phyloP scores from a whole-genome alignment of 2,888 invertebrate genomes.

The Eristalis arbustorum region DNA sequence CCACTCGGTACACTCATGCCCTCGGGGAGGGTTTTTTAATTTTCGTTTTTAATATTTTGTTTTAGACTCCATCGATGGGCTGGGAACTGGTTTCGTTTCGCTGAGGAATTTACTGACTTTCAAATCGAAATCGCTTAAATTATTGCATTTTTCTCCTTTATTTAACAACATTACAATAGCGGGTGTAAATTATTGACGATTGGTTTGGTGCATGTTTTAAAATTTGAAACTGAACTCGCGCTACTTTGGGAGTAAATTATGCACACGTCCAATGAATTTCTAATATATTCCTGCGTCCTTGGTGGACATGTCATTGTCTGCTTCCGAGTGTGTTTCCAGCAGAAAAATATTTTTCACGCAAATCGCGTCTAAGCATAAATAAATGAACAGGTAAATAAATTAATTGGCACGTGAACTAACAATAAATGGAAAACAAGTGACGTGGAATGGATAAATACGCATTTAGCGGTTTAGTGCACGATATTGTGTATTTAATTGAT shows the following conservation, averaged over 20 bases:
- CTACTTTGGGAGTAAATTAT: not conserved
- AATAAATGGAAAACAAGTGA: not conserved
- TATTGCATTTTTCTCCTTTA: too few species aligned
- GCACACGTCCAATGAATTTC: not conserved
- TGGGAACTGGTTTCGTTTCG: too few species aligned
- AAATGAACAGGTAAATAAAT: not conserved
- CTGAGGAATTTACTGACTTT: too few species aligned
- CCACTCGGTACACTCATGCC: too few species aligned
- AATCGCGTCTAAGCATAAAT: not conserved
- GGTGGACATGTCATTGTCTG: too few species aligned
- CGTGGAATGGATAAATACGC: not conserved
- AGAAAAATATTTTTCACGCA: not conserved
- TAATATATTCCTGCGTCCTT: not conserved
- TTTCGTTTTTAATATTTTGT: too few species aligned
- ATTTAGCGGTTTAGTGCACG: not conserved
- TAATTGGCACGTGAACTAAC: not conserved
- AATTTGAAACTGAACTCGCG: not conserved
- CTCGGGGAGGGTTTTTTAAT: too few species aligned
- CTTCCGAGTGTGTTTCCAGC: too few species aligned
- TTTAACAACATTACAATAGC: not conserved
- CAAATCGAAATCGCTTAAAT: too few species aligned
- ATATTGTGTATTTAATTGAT: not conserved
- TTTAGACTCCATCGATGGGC: too few species aligned
- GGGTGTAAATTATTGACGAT: too few species aligned
- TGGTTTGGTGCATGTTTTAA: not conserved